A percentile compares a stretch with the other conserved stretches of the same genome.
phyloP scores from a whole-genome alignment of 2,888 invertebrate species.

The Metopia argyrocephala region DNA sequence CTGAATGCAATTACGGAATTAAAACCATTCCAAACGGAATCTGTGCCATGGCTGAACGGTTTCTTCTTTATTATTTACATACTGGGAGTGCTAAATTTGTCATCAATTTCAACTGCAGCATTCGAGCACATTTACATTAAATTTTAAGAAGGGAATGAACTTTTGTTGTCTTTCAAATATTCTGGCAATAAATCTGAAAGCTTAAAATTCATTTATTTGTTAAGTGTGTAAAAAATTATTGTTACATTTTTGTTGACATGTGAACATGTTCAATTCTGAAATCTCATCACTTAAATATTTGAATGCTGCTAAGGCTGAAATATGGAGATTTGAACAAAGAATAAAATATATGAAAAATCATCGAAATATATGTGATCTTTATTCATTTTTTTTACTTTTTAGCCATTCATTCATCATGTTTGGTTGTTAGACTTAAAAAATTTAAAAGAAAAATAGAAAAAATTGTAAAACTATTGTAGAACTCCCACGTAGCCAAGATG shows the following conservation, averaged over 20 bases:
- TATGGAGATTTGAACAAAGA: too few species aligned
- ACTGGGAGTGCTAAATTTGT: too few species aligned
- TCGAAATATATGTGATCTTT: slow-evolving; percentile 48
- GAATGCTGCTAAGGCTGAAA: too few species aligned
- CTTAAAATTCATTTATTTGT: slow-evolving; percentile 16
- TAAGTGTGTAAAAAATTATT: slow-evolving; percentile 46
- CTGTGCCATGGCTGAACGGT: too few species aligned
- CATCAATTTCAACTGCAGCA: too few species aligned
- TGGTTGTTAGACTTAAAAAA: slow-evolving; percentile 34
- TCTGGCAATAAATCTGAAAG: not conserved
- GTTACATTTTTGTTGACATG: slow-evolving; percentile 54
- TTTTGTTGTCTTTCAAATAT: not conserved
- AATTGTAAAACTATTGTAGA: slow-evolving; percentile 30
- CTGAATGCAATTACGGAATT: too few species aligned
- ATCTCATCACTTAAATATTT: slow-evolving; percentile 62
- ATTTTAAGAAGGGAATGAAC: not conserved
- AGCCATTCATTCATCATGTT: slow-evolving; percentile 47
- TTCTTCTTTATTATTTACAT: too few species aligned
- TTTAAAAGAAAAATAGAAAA: not conserved
- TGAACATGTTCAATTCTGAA: slow-evolving; percentile 54
- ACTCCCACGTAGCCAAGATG: slow-evolving; percentile 58
- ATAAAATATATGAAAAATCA: slow-evolving; percentile 52
- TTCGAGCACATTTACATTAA: not conserved
- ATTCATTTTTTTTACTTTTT: slow-evolving; percentile 16
- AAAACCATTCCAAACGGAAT: too few species aligned